Evolutionary conservation across 2,113 vertebrate species (phyloP), one percentile per base, ranked within the genome.

Genomic region (Paraplagusia blochii): DNA sequence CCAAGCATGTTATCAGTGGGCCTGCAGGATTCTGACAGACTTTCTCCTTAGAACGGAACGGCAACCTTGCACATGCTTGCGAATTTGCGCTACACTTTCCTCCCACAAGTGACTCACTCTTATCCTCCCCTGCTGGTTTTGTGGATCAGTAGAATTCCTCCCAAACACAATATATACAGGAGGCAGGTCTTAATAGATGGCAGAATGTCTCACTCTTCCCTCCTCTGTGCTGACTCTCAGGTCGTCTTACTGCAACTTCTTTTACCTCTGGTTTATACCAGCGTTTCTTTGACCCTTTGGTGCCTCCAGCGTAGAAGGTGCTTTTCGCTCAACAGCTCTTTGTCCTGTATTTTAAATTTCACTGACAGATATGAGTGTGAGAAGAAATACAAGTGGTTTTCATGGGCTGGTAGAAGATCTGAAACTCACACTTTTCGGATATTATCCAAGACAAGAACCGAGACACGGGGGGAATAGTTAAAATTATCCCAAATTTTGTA

Each of bases 1-100:
- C 90, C 88, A 85, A 84, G 72, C 87, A 87, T 88, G 87, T 92
- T 90, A 89, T 91, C 90, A 91, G 88, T 65, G 61, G 88, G 85
- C 83, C 62, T 84, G 86, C 89, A 91, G 87, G 86, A 89, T 87
- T 89, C 86, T 79, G 82, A 78, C 79, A 79, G 81, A 88, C 84
- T 90, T 89, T 86, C 80, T 79, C 78, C 84, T 79, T 84, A 86
- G 63, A 77, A 81, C 76, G 70, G 63, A 69, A 64, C 77, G 76
- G 87, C 81, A 88, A 89, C 84, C 86, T 89, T 82, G 85, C 74
- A 85, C 85, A 87, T 78, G 83, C 84, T 62, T 49, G 80, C 81
- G 79, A 84, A 85, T 75, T 78, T 77, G 67, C 77, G 57, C 80
- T 80, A 81, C 86, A 71, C 70, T 86, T 82, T 77, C 87, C 79